Base-by-base conservation (phyloP, 2,888 invertebrate species). In the Bellardia bayeri region DNA sequence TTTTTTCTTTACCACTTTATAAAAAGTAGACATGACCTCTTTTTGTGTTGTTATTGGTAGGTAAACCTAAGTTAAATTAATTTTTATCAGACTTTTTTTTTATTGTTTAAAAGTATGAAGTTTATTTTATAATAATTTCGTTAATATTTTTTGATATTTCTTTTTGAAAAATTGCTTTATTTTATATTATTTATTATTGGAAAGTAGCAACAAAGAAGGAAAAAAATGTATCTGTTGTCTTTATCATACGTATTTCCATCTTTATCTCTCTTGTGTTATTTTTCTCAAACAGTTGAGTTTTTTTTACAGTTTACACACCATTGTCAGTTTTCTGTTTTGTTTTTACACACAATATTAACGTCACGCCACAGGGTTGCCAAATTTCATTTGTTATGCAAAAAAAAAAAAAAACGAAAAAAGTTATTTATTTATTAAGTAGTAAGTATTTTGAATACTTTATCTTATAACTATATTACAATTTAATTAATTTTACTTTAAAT, bases 21-120 rank as follows among this genome's bases (percentile, higher is more conserved):
- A 74, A 56, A 86, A 75, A 75, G 69, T 83, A 87, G 81, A 81
- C 81, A 80, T 87, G 87, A 87, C 87, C 87, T 84, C 87, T 76
- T 87, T 86, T 83, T 79, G 16, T 49, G 58, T 64, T 83, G 49
- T 75, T 76, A 54, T 56, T 74, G 42, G 56, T 49, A 74, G 64
- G 56, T 74, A 71, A 80, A 61, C 69, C 58, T 2, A 71, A 69
- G 45, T 45, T 61, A 14, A 42, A 42, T 66, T 49, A 51, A 3
- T 37, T 63, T 37, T 63, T 14, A 54, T 75, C 13, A 13, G 45
- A 1, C 13, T 45, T 45, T 45, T 45, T 3, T 37, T 37, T 4
- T 37, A 37, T 37, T 37, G 5, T 45, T 45, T 45, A 13, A 13
- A 45, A 45, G 13, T 9, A 13, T 45, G 3, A 37, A 37, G 9